Evolutionary conservation across 2,888 invertebrate species (phyloP), one percentile per base, ranked within the genome.

Genomic region (Gortyna flavago): DNA sequence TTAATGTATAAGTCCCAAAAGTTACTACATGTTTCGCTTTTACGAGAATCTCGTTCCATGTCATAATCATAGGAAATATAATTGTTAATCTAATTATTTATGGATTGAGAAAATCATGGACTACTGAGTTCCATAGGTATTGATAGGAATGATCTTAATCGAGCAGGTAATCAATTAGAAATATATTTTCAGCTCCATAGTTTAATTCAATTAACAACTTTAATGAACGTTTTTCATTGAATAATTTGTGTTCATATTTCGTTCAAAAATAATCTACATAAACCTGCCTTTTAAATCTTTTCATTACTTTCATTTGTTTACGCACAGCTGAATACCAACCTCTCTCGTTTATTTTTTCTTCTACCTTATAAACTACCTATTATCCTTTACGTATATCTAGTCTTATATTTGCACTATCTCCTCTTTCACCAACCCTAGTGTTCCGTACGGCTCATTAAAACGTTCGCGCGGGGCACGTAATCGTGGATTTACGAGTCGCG

Each of bases 401-500:
- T 54, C 41, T 54, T 48, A 67, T 38, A 72, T 72, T 72, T 32
- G 7, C 29, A 66, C 18, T 61, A 72, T 75, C 44, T 57, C 29
- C 51, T 35, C 51, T 64, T 38, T 61, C 67, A 65, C 62, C 85
- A 87, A 54, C 91, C 89, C 89, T 90, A 82, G 76, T 62, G 61
- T 76, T 81, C 87, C 77, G 81, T 77, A 80, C 75, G 87, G 89
- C 89, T 92, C 91, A 92, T 93, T 93, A 93, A 92, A 92, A 90
- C 89, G 90, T 89, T 89, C 89, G 85, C 88, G 85, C 81, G 81
- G 88, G 87, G 87, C 87, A 88, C 90, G 90, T 92, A 91, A 91
- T 91, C 90, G 88, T 87, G 91, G 91, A 90, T 92, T 92, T 92
- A 92, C 90, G 92, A 89, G 87, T 83, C 80, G 84, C 86, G 81